phyloP scores from a whole-genome alignment of 1,140 invertebrate genomes.

The Pseudoatta argentina region DNA sequence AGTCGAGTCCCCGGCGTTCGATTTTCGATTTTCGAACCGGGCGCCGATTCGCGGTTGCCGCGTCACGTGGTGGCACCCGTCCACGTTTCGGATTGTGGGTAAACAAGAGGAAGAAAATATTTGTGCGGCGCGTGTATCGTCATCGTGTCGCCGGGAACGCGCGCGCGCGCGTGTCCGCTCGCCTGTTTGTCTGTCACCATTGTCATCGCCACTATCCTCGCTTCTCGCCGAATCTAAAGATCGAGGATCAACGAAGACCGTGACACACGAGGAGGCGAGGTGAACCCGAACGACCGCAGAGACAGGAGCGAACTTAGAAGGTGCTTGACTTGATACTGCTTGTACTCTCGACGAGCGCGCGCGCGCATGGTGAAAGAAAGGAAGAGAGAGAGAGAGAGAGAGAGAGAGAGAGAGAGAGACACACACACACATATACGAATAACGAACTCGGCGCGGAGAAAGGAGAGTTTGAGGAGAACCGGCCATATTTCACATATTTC shows the following conservation, averaged over 20 bases:
- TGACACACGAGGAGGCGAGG: slow-evolving; percentile 39
- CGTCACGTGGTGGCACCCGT: slow-evolving; percentile 84
- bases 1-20: slow-evolving; percentile 4
- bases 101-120: slow-evolving; percentile 81
- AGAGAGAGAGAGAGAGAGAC: not conserved
- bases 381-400: not conserved
- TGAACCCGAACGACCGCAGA: not conserved
- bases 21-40: slow-evolving; percentile 3
- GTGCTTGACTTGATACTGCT: not conserved
- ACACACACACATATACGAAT: not conserved
- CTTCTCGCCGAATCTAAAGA: not conserved
- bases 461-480: slow-evolving; percentile 63
- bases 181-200: not conserved
- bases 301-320: slow-evolving; percentile 15
- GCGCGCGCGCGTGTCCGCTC: not conserved
- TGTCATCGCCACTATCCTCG: not conserved
- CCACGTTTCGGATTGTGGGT: slow-evolving; percentile 86
- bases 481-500: slow-evolving; percentile 80
- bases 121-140: slow-evolving; percentile 56
- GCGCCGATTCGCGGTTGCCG: slow-evolving; percentile 30
- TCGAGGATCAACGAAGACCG: slow-evolving; percentile 1
- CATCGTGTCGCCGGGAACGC: slow-evolving; percentile 15
- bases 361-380: not conserved
- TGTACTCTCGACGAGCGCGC: not conserved
- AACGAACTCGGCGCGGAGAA: slow-evolving; percentile 46